phyloP scores from a whole-genome alignment of 2,888 invertebrate genomes.

The Oegoconia quadripuncta region DNA sequence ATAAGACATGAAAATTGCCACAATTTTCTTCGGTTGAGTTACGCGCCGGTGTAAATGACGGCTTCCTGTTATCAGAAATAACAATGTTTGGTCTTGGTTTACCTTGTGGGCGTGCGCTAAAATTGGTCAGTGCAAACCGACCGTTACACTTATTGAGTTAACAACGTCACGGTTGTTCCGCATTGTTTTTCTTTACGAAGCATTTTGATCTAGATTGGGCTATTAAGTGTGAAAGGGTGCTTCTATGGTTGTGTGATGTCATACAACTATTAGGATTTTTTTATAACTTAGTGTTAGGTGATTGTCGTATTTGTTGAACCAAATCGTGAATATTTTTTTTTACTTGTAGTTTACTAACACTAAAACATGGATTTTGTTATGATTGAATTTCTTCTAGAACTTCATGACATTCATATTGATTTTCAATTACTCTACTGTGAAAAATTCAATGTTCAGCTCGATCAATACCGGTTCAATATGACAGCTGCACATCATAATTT shows the following conservation, averaged over 20 bases:
- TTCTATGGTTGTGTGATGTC: too few relatives aligned
- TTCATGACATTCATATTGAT: too few relatives aligned
- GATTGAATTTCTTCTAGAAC: too few relatives aligned
- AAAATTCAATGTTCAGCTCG: too few relatives aligned
- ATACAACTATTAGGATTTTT: too few relatives aligned
- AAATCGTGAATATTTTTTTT: background rate
- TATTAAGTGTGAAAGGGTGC: too few relatives aligned
- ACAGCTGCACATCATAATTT: too few relatives aligned
- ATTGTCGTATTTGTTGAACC: too few relatives aligned
- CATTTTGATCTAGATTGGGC: background rate
- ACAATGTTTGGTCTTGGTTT: constrained; percentile 18
- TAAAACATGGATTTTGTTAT: too few relatives aligned
- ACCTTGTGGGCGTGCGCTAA: constrained; percentile 25
- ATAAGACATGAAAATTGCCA: constrained; percentile 1
- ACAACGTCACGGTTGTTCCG: constrained; percentile 14
- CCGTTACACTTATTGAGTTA: constrained; percentile 23
- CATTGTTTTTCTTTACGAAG: constrained; percentile 3
- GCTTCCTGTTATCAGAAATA: constrained; percentile 27
- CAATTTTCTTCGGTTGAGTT: constrained; percentile 21
- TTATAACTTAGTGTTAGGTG: too few relatives aligned
- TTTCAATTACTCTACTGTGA: too few relatives aligned
- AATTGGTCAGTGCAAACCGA: constrained; percentile 27
- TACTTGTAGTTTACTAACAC: background rate
- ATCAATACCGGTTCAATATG: too few relatives aligned
- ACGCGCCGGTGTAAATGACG: constrained; percentile 32